A percentile compares a stretch with the other conserved stretches of the same genome.
These are phyloP conservation scores for Tinea semifulvella DNA, from an alignment of 2,888 invertebrate species.

Conservation along the genomic window DNA sequence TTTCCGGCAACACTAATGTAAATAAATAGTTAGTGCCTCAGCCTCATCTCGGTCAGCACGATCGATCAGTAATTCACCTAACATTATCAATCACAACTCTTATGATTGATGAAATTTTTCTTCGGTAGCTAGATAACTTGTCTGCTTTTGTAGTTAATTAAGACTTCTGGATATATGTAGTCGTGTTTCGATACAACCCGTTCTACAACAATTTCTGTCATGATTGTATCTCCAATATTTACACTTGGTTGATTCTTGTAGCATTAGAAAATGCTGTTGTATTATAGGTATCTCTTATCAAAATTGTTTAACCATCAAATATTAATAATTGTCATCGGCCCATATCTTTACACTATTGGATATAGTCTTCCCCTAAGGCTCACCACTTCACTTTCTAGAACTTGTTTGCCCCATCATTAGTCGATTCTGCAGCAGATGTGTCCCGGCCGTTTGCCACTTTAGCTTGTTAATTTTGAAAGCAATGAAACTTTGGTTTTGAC, in stretches of 20 bases:
- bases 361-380: no score
- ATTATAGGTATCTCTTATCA: conserved; percentile 4
- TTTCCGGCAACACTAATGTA: no score
- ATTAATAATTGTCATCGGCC: background rate
- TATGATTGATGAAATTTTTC: conserved; percentile 62
- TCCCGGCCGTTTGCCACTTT: no score
- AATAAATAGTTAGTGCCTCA: conserved; percentile 59
- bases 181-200: conserved; percentile 18
- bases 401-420: no score
- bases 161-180: conserved; percentile 42
- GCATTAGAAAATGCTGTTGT: conserved; percentile 1
- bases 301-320: conserved; percentile 10
- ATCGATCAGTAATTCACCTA: conserved; percentile 64
- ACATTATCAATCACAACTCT: conserved; percentile 59
- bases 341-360: background rate
- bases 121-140: conserved; percentile 62
- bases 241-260: conserved; percentile 14
- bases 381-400: no score
- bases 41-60: conserved; percentile 49
- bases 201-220: conserved; percentile 19
- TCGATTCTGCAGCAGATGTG: no score
- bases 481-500: no score
- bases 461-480: no score
- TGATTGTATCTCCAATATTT: conserved; percentile 17
- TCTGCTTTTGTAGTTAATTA: conserved; percentile 56